Percentiles rank a stretch among this genome's conserved stretches.
Evolutionary conservation across 2,113 vertebrate species (phyloP).

Genomic region (Gasterosteus aculeatus): DNA sequence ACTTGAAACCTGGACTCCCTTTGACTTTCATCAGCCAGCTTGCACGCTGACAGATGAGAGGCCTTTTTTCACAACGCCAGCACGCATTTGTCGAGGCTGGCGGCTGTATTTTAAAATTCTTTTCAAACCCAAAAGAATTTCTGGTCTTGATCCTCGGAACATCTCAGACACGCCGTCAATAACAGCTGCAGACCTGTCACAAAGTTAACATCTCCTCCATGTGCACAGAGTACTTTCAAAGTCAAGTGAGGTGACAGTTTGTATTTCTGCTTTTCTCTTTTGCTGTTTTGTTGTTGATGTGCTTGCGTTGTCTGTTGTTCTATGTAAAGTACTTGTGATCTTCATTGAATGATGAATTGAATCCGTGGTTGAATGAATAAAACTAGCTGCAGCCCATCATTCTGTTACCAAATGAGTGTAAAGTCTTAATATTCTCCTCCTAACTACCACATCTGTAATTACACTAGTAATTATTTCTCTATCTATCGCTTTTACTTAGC

Average conservation of each 20-base stretch:
- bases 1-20: background rate
- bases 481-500: slow-evolving; percentile 26
- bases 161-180: background rate
- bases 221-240: background rate
- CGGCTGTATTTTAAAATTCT: background rate
- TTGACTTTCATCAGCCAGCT: slow-evolving; percentile 23
- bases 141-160: no score
- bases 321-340: background rate
- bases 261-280: background rate
- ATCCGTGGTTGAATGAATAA: background rate
- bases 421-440: slow-evolving; percentile 40
- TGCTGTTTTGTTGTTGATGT: background rate
- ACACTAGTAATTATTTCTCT: slow-evolving; percentile 4
- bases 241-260: background rate
- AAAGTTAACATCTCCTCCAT: background rate
- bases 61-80: background rate
- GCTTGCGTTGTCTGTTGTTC: background rate
- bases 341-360: background rate
- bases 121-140: no score
- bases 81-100: background rate
- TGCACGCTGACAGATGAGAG: background rate
- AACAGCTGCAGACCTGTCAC: background rate
- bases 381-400: slow-evolving; percentile 27
- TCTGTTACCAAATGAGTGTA: slow-evolving; percentile 39
- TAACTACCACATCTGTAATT: slow-evolving; percentile 38